Evolutionary conservation across 2,113 vertebrate genomes (phyloP).

Genomic region (Sphyrna mokarran): DNA sequence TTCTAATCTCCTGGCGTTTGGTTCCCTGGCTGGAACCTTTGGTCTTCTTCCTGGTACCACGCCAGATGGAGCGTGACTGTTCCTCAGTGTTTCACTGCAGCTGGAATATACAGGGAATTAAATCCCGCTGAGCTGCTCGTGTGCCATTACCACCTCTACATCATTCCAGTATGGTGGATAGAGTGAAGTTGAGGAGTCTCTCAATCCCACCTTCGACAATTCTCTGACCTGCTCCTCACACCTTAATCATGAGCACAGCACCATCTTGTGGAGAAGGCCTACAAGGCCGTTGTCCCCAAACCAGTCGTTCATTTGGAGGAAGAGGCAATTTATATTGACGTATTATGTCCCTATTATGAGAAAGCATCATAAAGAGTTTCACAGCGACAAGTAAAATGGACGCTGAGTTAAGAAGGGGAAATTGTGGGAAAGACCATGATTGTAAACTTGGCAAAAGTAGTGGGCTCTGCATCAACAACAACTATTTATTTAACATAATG

Average conservation of each 20-base stretch:
- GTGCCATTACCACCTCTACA: neutral
- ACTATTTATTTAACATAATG: no score
- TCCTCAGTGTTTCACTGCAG: neutral
- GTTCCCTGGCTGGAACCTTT: neutral
- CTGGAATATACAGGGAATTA: neutral
- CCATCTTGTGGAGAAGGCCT: constrained; percentile 3
- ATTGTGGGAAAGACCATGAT: no score
- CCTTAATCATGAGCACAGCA: neutral
- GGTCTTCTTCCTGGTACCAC: neutral
- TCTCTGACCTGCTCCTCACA: neutral
- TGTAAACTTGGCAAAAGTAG: neutral
- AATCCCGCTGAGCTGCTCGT: neutral
- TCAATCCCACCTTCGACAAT: neutral
- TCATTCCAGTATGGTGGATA: neutral
- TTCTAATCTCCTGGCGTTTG: neutral
- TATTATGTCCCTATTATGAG: neutral
- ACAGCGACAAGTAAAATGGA: neutral
- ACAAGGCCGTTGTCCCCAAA: neutral
- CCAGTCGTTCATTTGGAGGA: neutral
- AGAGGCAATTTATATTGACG: neutral
- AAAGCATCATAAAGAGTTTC: neutral
- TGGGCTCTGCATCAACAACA: neutral
- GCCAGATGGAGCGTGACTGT: neutral
- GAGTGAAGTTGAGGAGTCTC: neutral
- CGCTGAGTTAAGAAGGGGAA: neutral